phyloP scores from a whole-genome alignment of 2,797 vertebrate species.

The Cryptoprocta ferox region DNA sequence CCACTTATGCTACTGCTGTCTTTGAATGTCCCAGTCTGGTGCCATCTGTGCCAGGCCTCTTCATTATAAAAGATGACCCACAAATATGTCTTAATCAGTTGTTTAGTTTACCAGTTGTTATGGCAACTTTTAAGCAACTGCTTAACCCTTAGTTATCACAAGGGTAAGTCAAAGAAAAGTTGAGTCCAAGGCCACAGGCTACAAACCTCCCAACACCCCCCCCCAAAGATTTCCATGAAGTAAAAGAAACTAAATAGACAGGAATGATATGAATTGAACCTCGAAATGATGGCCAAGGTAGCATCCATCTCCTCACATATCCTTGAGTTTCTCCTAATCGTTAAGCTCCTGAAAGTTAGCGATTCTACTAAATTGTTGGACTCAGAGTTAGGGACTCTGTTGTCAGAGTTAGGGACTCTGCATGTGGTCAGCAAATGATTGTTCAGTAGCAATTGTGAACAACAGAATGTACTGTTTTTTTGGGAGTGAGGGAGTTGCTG shows the following conservation, averaged over 20 bases:
- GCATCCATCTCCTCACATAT: not conserved
- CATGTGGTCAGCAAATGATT: not conserved
- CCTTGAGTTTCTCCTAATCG: not conserved
- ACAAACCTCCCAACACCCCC: not conserved
- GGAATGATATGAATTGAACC: conserved; percentile 36
- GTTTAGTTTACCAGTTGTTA: conserved; percentile 24
- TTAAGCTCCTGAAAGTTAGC: not conserved
- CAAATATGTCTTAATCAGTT: conserved; percentile 49
- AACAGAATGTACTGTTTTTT: not conserved
- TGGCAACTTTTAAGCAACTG: conserved; percentile 40
- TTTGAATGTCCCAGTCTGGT: conserved; percentile 13
- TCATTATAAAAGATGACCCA: not conserved
- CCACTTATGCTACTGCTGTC: not conserved
- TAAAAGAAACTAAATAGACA: conserved; percentile 5
- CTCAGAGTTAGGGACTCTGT: not conserved
- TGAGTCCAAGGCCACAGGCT: not conserved
- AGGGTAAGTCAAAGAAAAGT: conserved; percentile 35
- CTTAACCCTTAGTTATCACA: conserved; percentile 24
- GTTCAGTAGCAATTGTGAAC: conserved; percentile 13
- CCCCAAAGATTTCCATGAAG: conserved; percentile 40
- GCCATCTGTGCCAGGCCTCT: not conserved
- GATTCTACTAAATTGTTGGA: not conserved
- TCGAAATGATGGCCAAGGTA: not conserved
- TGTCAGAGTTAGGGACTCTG: not conserved
- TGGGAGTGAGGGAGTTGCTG: not conserved